Conservation (phyloP, 1,140 invertebrate species). For the Diploscapter pachys region DNA sequence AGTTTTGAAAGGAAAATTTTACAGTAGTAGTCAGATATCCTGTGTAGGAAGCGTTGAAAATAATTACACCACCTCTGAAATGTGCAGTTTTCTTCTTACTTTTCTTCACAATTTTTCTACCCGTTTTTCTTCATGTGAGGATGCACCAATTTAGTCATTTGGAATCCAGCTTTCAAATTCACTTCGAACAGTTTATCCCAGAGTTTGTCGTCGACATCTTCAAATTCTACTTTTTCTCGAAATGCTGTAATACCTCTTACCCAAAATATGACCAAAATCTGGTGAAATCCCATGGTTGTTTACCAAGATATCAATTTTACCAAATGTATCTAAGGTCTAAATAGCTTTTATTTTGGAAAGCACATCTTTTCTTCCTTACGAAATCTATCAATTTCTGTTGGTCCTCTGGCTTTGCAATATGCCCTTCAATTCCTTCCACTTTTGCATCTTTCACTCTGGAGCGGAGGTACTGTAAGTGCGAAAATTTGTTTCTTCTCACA, state of each 20-base stretch:
- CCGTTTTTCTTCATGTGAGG: constrained; percentile 59
- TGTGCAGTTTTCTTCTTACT: constrained; percentile 56
- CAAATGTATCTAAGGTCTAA: constrained; percentile 75
- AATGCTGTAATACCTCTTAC: no score
- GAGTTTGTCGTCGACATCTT: constrained; percentile 67
- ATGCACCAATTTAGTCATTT: constrained; percentile 74
- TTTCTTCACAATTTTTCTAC: constrained; percentile 75
- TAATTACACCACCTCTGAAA: constrained; percentile 39
- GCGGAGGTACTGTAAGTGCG: no score
- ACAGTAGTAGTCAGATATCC: constrained; percentile 74
- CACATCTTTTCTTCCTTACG: constrained; percentile 57
- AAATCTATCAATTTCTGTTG: constrained; percentile 74
- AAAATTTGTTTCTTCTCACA: constrained; percentile 22
- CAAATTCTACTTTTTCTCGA: no score
- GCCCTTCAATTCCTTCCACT: constrained; percentile 69
- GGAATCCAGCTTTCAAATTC: constrained; percentile 84
- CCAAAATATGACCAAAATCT: constrained; percentile 70
- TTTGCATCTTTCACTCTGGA: background rate
- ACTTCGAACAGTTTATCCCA: constrained; percentile 87
- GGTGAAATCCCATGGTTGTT: constrained; percentile 86
- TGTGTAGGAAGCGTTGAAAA: constrained; percentile 74
- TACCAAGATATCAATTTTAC: constrained; percentile 85
- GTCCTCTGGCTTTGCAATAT: constrained; percentile 77
- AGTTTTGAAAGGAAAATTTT: no score
- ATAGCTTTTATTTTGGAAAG: background rate